Base-by-base conservation (phyloP, 1,140 invertebrate genomes). In the Tetraneura akinire region DNA sequence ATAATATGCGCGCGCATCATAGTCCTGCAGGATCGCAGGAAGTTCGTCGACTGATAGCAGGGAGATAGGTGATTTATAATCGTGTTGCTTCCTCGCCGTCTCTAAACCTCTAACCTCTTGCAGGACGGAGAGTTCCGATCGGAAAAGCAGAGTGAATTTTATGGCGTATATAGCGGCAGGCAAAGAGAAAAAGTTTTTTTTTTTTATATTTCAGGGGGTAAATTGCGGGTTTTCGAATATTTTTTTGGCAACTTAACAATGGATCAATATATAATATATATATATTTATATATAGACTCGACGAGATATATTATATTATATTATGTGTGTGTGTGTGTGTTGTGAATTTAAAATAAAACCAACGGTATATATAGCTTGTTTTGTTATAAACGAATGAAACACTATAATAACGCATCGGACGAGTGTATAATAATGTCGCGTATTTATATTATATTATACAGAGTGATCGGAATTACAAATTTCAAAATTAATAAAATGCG, bases 21-120 rank as follows among this genome's bases (percentile, higher is more conserved):
- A n/a, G n/a, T 37, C 8, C 32, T 37, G 3, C 32, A 37, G 32
- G 8, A 37, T 37, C 8, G 8, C 74, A 42, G 74, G 74, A 78
- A 60, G 55, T 62, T 45, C 3, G 55, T 23, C 55, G 74, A 78
- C 74, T 78, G 74, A 78, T 78, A 78, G 74, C 32, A 37, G 32
- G 32, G 32, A 16, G 74, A 78, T 78, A 78, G 55, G 74, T 78
- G 74, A 78, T 78, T 78, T 78, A 78, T 57, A 78, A 78, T 60
- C 74, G 47, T 78, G 53, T 42, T 78, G 53, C 74, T 60, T 78
- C 74, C 53, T 60, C 55, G 14, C 55, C 74, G n/a, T n/a, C n/a
- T n/a, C 29, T 78, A 62, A 47, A 78, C 74, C 74, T n/a, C n/a
- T 37, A 37, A 37, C 32, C 32, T 57, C 74, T 62, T 62, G 55